phyloP scores from a whole-genome alignment of 2,113 vertebrate genomes.

The Parotia lawesii region DNA sequence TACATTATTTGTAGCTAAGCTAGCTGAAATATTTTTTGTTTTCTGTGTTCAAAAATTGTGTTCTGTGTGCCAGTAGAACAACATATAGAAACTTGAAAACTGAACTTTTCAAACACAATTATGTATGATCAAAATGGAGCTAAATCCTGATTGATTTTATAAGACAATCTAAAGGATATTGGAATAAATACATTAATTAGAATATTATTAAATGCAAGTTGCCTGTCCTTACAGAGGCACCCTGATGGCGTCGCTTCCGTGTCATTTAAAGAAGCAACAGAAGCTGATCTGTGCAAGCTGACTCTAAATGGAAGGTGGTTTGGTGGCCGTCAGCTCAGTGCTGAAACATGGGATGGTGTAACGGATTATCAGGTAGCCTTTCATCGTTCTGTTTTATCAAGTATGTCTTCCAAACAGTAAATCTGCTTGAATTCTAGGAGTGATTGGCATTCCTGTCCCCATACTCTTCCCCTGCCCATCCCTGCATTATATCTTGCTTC shows the following conservation, averaged over 20 bases:
- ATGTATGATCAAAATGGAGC: neutral
- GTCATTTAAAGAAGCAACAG: constrained; percentile 87
- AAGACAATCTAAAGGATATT: neutral
- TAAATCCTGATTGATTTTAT: neutral
- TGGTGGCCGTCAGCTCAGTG: constrained; percentile 88
- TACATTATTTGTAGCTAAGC: neutral
- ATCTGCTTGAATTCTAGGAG: neutral
- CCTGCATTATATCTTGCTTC: neutral
- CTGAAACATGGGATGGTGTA: constrained; percentile 86
- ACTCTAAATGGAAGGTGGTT: constrained; percentile 93
- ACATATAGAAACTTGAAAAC: neutral
- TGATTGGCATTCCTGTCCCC: neutral
- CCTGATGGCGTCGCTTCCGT: constrained; percentile 93
- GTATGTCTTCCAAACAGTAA: neutral
- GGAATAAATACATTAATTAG: neutral
- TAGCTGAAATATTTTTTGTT: neutral
- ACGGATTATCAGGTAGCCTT: constrained; percentile 90
- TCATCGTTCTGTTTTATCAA: neutral
- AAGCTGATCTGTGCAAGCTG: constrained; percentile 82
- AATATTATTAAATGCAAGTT: neutral
- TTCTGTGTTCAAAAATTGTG: neutral
- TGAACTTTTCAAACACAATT: neutral
- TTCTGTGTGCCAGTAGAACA: neutral
- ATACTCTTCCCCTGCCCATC: neutral
- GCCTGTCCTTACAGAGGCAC: constrained; percentile 79